Evolutionary conservation across 2,113 vertebrate species (phyloP), one percentile per base, ranked within the genome.

Genomic region (Daubentonia madagascariensis): DNA sequence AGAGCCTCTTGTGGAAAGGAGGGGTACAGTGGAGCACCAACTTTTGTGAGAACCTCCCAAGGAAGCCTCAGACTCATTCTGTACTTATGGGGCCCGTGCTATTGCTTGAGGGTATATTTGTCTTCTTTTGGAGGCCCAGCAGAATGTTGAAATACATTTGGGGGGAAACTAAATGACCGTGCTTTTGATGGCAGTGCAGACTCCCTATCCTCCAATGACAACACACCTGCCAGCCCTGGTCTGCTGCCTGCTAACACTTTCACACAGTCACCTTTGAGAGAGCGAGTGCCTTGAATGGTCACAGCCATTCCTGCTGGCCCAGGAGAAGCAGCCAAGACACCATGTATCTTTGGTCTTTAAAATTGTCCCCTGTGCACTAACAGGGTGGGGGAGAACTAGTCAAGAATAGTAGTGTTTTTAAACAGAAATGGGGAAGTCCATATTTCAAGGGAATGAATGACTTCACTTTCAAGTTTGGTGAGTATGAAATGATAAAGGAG

Each of bases 71-170:
- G 16, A 61, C 20, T 86, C 75, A 75, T 12, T 45, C 70, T 65
- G 30, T 28, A 6, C 63, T 1, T 37, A 45, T 0, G 5, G 11
- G 14, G 5, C 10, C 6, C 1, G 6, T 35, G 18, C 11, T 5
- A 30, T 18, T 30, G 73, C 32, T 30, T 5, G 70, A 50, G 10
- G 7, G 1, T 43, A 6, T 85, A 52, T 35, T 73, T 75, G 48
- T 43, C 79, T 78, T 89, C 54, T 80, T 52, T 40, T 18, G 25
- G 48, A 73, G 30, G 25, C 40, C 30, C 13, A 72, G 43, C 8
- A 43, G 37, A 76, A 90, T 28, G 10, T 52, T 84, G n/a, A 94
- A 45, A 32, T 72, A 10, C 32, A 22, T 43, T 52, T 59, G 6
- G 8, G 1, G 8, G 35, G 0, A 85, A 90, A 40, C 12, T 40